A percentile compares a stretch with the other conserved stretches of the same genome.
These are phyloP conservation scores for Poecilia latipinna DNA, from an alignment of 2,113 vertebrate species.

Conservation along the genomic window DNA sequence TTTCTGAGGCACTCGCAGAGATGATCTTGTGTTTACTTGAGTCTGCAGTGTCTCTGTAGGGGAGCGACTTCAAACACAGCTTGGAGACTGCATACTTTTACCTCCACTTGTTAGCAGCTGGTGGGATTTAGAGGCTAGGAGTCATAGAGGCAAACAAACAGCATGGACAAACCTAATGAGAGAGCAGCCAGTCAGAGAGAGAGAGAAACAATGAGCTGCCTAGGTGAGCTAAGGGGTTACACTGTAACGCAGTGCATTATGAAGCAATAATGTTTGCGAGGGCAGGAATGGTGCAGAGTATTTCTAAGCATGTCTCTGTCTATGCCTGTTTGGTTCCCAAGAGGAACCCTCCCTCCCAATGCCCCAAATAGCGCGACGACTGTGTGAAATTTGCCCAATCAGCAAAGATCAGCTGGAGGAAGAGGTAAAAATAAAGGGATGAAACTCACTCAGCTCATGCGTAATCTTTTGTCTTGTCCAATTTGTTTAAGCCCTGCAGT, in stretches of 20 bases:
- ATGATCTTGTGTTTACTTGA: constrained; percentile 24
- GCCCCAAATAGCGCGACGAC: constrained; percentile 52
- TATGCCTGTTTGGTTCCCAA: constrained; percentile 57
- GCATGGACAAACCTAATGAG: constrained; percentile 58
- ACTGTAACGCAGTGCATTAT: constrained; percentile 14
- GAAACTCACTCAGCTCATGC: constrained; percentile 58
- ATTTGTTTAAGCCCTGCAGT: constrained; percentile 68
- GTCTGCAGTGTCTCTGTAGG: constrained; percentile 31
- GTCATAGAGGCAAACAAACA: constrained; percentile 49
- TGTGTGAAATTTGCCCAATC: constrained; percentile 60
- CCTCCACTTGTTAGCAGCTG: constrained; percentile 44
- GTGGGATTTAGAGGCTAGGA: constrained; percentile 36
- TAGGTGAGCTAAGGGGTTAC: constrained; percentile 42
- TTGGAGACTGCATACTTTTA: constrained; percentile 44
- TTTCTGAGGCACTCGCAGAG: neutral
- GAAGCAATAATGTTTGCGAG: constrained; percentile 14
- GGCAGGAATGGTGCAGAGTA: constrained; percentile 50
- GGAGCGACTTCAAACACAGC: constrained; percentile 44
- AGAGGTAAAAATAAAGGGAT: constrained; percentile 59
- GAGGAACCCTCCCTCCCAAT: constrained; percentile 66
- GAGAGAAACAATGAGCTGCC: constrained; percentile 24
- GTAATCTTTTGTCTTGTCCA: constrained; percentile 74
- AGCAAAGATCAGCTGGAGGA: constrained; percentile 35
- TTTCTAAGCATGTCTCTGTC: constrained; percentile 70
- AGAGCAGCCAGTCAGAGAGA: constrained; percentile 16